Conservation (phyloP, 2,888 invertebrate species). For the Chymomyza caudatula region DNA sequence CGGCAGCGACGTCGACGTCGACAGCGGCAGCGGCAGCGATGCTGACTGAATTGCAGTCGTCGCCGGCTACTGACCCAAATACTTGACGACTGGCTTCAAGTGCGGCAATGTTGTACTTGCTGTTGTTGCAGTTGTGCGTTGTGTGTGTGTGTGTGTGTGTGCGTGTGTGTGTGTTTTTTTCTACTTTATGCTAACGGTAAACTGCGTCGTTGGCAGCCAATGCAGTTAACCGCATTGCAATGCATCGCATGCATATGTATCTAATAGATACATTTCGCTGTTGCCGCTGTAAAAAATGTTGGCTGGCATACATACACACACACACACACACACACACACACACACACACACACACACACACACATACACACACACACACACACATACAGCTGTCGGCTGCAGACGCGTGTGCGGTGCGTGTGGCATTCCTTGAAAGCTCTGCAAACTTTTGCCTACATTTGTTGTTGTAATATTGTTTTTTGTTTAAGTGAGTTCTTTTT, state of each 20-base stretch:
- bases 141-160: background rate
- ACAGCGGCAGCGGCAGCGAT: background rate
- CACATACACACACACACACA: background rate
- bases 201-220: conserved; percentile 43
- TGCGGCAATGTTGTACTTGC: conserved; percentile 9
- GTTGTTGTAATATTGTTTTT: background rate
- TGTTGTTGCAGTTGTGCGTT: background rate
- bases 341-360: conserved; percentile 3
- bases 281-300: background rate
- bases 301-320: conserved; percentile 2
- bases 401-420: conserved; percentile 5
- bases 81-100: conserved; percentile 42
- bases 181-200: conserved; percentile 41
- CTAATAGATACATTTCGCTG: conserved; percentile 48
- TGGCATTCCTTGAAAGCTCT: conserved; percentile 9
- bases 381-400: background rate
- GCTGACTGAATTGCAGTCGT: background rate
- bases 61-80: conserved; percentile 68
- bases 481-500: background rate
- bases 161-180: background rate
- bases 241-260: conserved; percentile 32
- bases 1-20: conserved; percentile 14
- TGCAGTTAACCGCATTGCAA: conserved; percentile 63
- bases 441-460: conserved; percentile 26
- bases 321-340: conserved; percentile 33